A percentile compares a stretch with the other conserved stretches of the same genome.
phyloP scores from a whole-genome alignment of 2,113 vertebrate genomes.

The Boulengeromyrus knoepffleri region DNA sequence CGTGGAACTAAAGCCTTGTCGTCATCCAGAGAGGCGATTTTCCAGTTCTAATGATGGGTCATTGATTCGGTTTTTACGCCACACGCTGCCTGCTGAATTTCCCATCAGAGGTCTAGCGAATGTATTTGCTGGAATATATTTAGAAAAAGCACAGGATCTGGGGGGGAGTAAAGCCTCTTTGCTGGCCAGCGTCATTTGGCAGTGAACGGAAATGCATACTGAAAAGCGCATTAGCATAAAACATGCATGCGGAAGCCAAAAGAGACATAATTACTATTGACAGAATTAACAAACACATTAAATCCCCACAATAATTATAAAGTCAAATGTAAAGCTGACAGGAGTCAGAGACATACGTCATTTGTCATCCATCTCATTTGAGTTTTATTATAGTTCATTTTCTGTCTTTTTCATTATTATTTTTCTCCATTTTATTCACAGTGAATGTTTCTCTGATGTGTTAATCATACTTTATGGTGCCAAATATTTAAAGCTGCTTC shows the following conservation, averaged over 20 bases:
- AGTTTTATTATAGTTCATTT: slow-evolving; percentile 50
- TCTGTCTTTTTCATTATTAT: slow-evolving; percentile 42
- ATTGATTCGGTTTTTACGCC: slow-evolving; percentile 42
- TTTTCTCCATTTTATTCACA: slow-evolving; percentile 5
- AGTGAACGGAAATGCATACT: slow-evolving; percentile 44
- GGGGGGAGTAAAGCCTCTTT: slow-evolving; percentile 44
- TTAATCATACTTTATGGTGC: background rate
- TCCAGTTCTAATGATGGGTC: slow-evolving; percentile 39
- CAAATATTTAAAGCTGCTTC: background rate
- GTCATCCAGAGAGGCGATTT: slow-evolving; percentile 22
- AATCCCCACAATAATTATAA: slow-evolving; percentile 63
- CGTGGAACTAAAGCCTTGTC: background rate
- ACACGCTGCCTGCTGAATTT: slow-evolving; percentile 45
- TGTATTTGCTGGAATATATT: slow-evolving; percentile 51
- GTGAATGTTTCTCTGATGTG: background rate
- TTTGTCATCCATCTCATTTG: slow-evolving; percentile 58
- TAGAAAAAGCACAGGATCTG: slow-evolving; percentile 36
- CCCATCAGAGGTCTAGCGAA: slow-evolving; percentile 40
- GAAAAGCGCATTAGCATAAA: slow-evolving; percentile 55
- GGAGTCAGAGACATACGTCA: slow-evolving; percentile 49
- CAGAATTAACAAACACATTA: slow-evolving; percentile 68
- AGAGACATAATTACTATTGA: slow-evolving; percentile 66
- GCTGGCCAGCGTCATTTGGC: slow-evolving; percentile 46
- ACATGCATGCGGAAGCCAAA: slow-evolving; percentile 45
- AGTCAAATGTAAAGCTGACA: slow-evolving; percentile 59